phyloP scores from a whole-genome alignment of 2,888 invertebrate species.

The Volucella bombylans region DNA sequence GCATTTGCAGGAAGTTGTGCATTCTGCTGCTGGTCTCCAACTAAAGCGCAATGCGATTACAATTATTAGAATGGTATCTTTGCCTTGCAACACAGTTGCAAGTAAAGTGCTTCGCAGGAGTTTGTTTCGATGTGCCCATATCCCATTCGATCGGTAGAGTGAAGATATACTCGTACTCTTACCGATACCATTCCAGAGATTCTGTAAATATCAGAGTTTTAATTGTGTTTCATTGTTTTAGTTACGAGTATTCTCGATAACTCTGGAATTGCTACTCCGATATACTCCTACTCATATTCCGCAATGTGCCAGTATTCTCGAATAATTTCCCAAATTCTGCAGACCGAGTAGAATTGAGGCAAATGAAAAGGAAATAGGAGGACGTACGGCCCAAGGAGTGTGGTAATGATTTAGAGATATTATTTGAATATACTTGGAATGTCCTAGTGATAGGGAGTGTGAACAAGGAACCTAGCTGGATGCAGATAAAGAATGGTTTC shows the following conservation, averaged over 20 bases:
- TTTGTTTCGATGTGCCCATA: conserved; percentile 21
- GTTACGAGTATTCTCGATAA: conserved; percentile 43
- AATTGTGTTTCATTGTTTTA: conserved; percentile 70
- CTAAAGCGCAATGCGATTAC: conserved; percentile 46
- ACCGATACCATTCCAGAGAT: conserved; percentile 27
- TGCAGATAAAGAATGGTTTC: conserved; percentile 11
- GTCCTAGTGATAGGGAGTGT: background rate
- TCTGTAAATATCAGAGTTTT: conserved; percentile 45
- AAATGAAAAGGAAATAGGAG: background rate
- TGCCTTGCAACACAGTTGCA: conserved; percentile 9
- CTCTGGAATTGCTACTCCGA: conserved; percentile 48
- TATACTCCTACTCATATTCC: conserved; percentile 5
- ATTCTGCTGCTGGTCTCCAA: conserved; percentile 9
- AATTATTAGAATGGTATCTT: conserved; percentile 38
- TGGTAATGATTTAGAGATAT: conserved; percentile 7
- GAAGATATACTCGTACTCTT: conserved; percentile 2
- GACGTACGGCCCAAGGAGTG: too few species aligned
- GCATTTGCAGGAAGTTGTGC: conserved; percentile 27
- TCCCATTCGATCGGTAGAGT: conserved; percentile 11
- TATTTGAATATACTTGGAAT: conserved; percentile 13
- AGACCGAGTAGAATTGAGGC: too few species aligned
- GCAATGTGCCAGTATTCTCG: background rate
- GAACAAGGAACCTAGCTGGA: conserved; percentile 6
- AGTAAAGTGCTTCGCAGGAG: conserved; percentile 26
- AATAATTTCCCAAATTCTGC: too few species aligned